Conservation (phyloP, 2,888 invertebrate genomes). For the Theodoxus fluviatilis region DNA sequence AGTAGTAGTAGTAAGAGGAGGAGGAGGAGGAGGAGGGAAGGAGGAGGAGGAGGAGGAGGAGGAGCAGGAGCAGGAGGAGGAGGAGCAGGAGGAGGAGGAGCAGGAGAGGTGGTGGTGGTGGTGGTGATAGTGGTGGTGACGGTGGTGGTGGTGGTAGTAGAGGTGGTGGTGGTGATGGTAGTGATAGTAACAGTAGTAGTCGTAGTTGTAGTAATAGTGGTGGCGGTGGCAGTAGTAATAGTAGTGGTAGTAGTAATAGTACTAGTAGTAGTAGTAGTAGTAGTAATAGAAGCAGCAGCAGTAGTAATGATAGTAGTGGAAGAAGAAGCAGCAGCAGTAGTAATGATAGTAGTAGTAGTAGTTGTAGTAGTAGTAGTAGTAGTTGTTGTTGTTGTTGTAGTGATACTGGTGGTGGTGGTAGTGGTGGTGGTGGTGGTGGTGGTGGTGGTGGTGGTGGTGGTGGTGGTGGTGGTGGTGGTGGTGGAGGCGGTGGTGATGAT, state of each 20-base stretch:
- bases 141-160: background rate
- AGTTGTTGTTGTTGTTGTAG: slow-evolving; percentile 28
- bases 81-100: no score
- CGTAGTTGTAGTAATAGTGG: background rate
- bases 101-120: background rate
- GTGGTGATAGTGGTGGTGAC: background rate
- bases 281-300: slow-evolving; percentile 15
- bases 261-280: slow-evolving; percentile 11
- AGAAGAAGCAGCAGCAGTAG: slow-evolving; percentile 2
- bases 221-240: background rate
- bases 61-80: no score
- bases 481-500: slow-evolving; percentile 30
- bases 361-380: slow-evolving; percentile 29
- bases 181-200: background rate
- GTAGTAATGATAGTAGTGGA: slow-evolving; percentile 24
- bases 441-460: slow-evolving; percentile 23
- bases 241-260: background rate
- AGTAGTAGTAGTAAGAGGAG: no score
- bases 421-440: slow-evolving; percentile 25
- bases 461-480: slow-evolving; percentile 26
- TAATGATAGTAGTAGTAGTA: slow-evolving; percentile 9
- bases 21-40: no score
- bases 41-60: no score
- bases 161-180: background rate
- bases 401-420: slow-evolving; percentile 23